A percentile compares a stretch with the other conserved stretches of the same genome.
phyloP scores from a whole-genome alignment of 2,113 vertebrate species.

The Microcebus murinus region DNA sequence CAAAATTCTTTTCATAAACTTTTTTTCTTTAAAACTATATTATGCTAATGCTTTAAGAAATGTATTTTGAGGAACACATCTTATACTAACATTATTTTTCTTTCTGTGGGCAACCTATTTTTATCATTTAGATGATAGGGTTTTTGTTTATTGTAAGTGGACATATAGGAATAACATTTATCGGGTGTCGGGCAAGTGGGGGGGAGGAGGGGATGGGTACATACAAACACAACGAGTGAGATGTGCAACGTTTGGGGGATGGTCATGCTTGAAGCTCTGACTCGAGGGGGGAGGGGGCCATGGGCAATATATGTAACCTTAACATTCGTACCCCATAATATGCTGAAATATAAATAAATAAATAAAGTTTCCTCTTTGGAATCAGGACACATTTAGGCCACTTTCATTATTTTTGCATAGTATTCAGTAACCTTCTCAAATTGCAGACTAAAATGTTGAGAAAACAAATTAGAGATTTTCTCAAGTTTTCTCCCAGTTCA shows the following conservation, averaged over 20 bases:
- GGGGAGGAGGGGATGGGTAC: no score
- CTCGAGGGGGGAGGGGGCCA: no score
- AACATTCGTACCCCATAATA: no score
- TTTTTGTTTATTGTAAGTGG: background rate
- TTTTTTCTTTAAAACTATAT: background rate
- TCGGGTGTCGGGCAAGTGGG: no score
- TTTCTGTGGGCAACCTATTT: background rate
- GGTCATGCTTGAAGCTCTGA: no score
- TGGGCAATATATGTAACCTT: no score
- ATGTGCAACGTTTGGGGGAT: no score
- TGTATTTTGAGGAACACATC: background rate
- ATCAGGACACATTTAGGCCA: background rate
- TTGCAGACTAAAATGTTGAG: background rate
- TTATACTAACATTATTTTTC: background rate
- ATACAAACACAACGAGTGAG: no score
- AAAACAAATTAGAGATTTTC: slow-evolving; percentile 44
- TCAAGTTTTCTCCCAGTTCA: slow-evolving; percentile 29
- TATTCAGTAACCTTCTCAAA: background rate
- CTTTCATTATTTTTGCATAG: background rate
- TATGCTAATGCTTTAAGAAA: background rate
- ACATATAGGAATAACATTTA: no score
- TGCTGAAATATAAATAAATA: no score
- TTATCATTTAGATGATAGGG: background rate
- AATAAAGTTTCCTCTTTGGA: background rate
- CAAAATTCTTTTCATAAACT: background rate